Evolutionary conservation across 2,888 invertebrate species (phyloP), one percentile per base, ranked within the genome.

Genomic region (Drosophila lutescens): DNA sequence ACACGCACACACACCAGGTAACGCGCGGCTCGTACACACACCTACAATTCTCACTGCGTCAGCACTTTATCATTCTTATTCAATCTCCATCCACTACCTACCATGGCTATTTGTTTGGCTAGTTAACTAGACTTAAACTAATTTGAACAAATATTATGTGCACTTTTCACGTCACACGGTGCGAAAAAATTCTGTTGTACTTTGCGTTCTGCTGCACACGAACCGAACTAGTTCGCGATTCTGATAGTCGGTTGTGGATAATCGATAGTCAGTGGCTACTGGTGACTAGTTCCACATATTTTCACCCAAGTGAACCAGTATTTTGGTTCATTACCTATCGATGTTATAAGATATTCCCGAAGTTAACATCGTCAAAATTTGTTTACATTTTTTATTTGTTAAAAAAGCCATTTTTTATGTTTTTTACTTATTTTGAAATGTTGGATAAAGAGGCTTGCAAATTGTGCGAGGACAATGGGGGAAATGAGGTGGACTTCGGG

Each of bases 121-220:
- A 62, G 72, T 68, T 76, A 76, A 60, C 69, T 70, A 32, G 58
- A 59, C 79, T 74, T 79, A 83, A 76, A 32, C 74, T 83, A 77
- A 62, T 49, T 70, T 56, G 74, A 77, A 50, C 49, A 67, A 60
- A 41, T 63, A 53, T 34, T 60, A 61, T 67, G 63, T 78, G 72
- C 80, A 72, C 72, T 85, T 69, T 76, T 78, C 76, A 81, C 73
- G 66, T 55, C 69, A 46, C 69, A 34, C 62, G 65, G 56, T 47
- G 23, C 38, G 65, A n/a, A 55, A 65, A 55, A 34, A 34, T 51
- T 15, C 54, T 65, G 68, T 66, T 66, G 68, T 66, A 68, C 54
- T 68, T 68, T 66, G 44, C 61, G 61, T 61, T 61, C 61, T 61
- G 20, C 44, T 62, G 30, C 41, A 43, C 30, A 32, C 13, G 20